Conservation (phyloP, 2,113 vertebrate genomes). For the Naja naja region DNA sequence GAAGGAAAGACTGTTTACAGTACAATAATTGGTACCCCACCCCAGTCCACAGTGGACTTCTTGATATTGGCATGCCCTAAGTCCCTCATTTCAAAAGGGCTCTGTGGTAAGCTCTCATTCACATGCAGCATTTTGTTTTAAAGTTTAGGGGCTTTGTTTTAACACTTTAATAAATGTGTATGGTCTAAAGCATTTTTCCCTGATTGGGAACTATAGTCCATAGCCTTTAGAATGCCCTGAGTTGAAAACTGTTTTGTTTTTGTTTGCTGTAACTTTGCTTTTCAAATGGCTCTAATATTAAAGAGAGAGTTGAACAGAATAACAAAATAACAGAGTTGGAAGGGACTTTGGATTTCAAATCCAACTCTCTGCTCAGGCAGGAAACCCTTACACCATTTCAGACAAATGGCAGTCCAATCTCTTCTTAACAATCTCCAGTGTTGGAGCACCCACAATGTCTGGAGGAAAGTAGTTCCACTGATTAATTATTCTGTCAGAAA, state of each 20-base stretch:
- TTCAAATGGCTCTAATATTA: neutral
- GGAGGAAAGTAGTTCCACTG: neutral
- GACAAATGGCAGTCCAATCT: neutral
- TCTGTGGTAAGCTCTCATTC: neutral
- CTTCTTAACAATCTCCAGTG: neutral
- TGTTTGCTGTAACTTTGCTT: neutral
- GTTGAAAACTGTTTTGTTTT: neutral
- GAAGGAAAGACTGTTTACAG: neutral
- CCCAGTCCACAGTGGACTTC: neutral
- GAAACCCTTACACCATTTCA: neutral
- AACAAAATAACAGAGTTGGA: neutral
- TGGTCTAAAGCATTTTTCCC: neutral
- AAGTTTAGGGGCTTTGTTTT: neutral
- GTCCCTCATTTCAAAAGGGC: neutral
- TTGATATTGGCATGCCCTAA: neutral
- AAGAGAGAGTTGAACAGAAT: neutral
- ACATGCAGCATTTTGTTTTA: neutral
- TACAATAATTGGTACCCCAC: neutral
- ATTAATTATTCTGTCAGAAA: neutral
- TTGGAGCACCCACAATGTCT: neutral
- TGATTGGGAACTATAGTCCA: neutral
- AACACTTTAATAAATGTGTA: neutral
- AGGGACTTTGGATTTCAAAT: neutral
- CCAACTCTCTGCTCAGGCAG: neutral
- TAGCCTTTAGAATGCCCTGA: neutral